Evolutionary conservation across 2,797 vertebrate genomes (phyloP).

Genomic region (Phoxinus dragarum): DNA sequence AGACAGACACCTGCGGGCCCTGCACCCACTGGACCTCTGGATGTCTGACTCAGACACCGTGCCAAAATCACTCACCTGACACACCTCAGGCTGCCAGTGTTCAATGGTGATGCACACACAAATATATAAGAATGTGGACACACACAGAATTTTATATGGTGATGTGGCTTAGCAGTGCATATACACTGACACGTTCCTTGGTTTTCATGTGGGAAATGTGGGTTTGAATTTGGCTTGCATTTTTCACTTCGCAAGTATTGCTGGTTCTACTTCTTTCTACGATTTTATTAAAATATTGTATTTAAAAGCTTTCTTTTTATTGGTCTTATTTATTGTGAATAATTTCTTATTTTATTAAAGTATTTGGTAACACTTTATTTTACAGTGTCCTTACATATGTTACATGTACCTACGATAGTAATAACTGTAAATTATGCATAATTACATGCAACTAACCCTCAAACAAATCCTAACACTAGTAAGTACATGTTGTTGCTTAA

Average conservation of each 20-base stretch:
- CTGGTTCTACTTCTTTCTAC: background rate
- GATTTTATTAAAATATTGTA: background rate
- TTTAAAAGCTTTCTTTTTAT: too few species aligned
- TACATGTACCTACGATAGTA: too few species aligned
- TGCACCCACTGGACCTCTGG: slow-evolving; percentile 47
- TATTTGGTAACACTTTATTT: background rate
- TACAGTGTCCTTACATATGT: too few species aligned
- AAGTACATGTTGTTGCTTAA: too few species aligned
- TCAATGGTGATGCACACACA: slow-evolving; percentile 8
- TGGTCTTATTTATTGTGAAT: background rate
- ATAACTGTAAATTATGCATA: too few species aligned
- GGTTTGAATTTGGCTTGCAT: background rate
- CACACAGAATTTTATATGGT: background rate
- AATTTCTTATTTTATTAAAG: background rate
- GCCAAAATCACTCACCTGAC: slow-evolving; percentile 54
- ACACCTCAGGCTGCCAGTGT: slow-evolving; percentile 35
- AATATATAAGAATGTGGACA: slow-evolving; percentile 28
- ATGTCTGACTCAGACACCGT: slow-evolving; percentile 49
- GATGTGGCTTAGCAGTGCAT: background rate
- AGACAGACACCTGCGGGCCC: slow-evolving; percentile 58
- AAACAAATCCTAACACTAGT: too few species aligned
- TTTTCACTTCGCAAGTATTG: too few species aligned
- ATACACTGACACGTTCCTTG: background rate
- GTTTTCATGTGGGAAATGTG: background rate
- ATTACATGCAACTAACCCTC: too few species aligned